Evolutionary conservation across 2,113 vertebrate genomes (phyloP), one percentile per base, ranked within the genome.

Genomic region (Salvelinus namaycush): DNA sequence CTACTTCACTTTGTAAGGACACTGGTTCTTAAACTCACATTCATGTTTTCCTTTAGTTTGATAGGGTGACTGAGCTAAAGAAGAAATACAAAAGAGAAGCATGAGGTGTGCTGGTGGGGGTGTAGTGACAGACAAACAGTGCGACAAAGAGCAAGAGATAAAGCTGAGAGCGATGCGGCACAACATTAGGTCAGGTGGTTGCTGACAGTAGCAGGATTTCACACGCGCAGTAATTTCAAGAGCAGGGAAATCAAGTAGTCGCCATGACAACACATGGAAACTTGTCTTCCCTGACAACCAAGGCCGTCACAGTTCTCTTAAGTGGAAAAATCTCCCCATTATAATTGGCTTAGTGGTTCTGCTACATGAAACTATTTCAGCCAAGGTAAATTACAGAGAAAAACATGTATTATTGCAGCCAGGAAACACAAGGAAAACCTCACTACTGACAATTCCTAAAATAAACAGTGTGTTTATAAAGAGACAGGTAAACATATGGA

Each of bases 341-440:
- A 72, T 85, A 81, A 81, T 59, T 80, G 79, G 86, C 78, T 84
- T 44, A 39, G 68, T 34, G 74, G 80, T 77, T 78, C 76, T 86
- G 89, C 87, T 90, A 88, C 91, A 81, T 81, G 13, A 24, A 51
- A 29, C 85, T 26, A 16, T 59, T 22, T 49, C 62, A 62, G 22
- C 79, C 39, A 44, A 44, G 9, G 39, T 44, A 80, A 90, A 89
- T 72, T 70, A 51, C 24, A 66, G 24, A 70, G 77, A 29, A 70
- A 54, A 74, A 34, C 14, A 76, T n/a, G 59, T 16, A 8, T 62
- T 70, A 39, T 76, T 73, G 68, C n/a, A 59, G 24, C 65, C 72
- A 79, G 39, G 39, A 77, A 67, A 60, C 67, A 57, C 18, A 57
- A 16, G 51, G 14, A 20, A 57, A 57, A 20, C 13, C 18, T 18